These are phyloP conservation scores for Hippocampus barbouri DNA, from an alignment of 2,113 vertebrate genomes.

Conservation along the genomic window DNA sequence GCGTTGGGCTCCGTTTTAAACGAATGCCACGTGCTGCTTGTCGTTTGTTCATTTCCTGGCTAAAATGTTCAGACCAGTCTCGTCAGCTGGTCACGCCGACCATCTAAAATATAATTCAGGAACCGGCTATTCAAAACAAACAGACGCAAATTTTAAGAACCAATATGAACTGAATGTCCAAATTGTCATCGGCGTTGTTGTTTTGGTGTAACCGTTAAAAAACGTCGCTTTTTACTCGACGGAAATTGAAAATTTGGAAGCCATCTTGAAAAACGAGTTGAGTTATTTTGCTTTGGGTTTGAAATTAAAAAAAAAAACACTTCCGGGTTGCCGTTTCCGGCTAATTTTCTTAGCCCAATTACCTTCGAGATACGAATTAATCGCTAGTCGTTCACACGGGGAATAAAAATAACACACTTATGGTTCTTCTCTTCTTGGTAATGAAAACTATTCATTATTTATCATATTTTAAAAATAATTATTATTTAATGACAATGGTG, in stretches of 20 bases:
- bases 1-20: background rate
- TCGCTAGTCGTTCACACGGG: too few relatives aligned
- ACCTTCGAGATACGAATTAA: too few relatives aligned
- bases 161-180: background rate
- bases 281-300: background rate
- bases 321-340: background rate
- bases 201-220: background rate
- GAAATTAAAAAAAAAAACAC: background rate
- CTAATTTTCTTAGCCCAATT: too few relatives aligned
- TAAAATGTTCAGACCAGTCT: background rate
- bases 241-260: background rate
- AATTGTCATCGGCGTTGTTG: background rate
- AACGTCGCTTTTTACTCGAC: background rate
- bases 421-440: too few relatives aligned
- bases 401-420: too few relatives aligned
- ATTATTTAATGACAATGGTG: too few relatives aligned
- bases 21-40: background rate
- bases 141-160: background rate
- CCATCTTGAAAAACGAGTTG: background rate
- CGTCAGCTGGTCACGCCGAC: background rate
- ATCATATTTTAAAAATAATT: background rate
- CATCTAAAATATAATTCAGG: background rate
- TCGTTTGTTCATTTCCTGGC: background rate
- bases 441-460: background rate
- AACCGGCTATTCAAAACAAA: background rate